Percentiles rank a stretch among this genome's conserved stretches.
These are phyloP conservation scores for Odocoileus hemionus DNA, from an alignment of 2,113 vertebrate genomes.

Conservation along the genomic window DNA sequence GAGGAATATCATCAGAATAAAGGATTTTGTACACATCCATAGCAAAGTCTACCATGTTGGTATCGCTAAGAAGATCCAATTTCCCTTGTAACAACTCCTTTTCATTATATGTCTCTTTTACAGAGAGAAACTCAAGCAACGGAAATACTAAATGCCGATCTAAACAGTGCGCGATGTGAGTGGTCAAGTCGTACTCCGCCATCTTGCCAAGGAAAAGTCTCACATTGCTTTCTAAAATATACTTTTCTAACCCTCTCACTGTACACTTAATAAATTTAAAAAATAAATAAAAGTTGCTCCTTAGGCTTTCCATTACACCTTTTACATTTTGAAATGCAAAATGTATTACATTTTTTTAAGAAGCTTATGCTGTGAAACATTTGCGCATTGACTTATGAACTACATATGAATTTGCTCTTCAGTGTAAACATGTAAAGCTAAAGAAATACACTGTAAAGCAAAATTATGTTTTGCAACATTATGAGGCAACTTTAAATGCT, in stretches of 20 bases:
- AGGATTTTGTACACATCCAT: constrained; percentile 99
- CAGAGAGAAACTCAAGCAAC: constrained; percentile 94
- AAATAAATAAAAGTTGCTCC: neutral
- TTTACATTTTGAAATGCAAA: neutral
- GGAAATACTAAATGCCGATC: constrained; percentile 96
- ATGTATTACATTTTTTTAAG: neutral
- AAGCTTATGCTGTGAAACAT: neutral
- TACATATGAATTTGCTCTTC: neutral
- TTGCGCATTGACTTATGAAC: neutral
- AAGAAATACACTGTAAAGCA: constrained; percentile 27
- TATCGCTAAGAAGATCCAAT: constrained; percentile 96
- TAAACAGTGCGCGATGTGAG: constrained; percentile 94
- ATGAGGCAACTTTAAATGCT: constrained; percentile 11
- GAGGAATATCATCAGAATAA: constrained; percentile 92
- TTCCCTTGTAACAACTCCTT: constrained; percentile 96
- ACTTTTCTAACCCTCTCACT: neutral
- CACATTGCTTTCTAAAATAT: neutral
- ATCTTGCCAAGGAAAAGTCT: constrained; percentile 82
- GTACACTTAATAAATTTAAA: neutral
- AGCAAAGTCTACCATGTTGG: constrained; percentile 99
- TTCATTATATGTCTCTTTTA: constrained; percentile 98
- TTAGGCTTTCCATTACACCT: neutral
- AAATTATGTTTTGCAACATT: constrained; percentile 42
- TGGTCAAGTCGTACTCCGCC: constrained; percentile 97
- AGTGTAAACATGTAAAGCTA: constrained; percentile 38